These are phyloP conservation scores for Lordiphosa fenestrarum DNA, from an alignment of 2,888 invertebrate genomes.

Conservation along the genomic window DNA sequence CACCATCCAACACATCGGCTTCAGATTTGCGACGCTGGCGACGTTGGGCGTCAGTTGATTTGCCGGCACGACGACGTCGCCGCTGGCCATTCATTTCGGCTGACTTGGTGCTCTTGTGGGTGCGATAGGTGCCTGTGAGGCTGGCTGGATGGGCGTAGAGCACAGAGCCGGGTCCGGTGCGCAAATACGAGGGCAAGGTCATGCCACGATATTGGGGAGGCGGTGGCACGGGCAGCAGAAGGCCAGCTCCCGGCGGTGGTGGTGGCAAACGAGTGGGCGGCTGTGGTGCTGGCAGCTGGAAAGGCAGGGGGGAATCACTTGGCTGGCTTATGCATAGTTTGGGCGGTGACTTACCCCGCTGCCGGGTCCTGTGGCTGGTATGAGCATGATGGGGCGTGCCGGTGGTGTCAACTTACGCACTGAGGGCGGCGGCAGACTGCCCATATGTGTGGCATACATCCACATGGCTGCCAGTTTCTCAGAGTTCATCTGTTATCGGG, in stretches of 20 bases:
- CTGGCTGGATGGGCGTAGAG: conserved; percentile 69
- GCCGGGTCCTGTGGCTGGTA: conserved; percentile 74
- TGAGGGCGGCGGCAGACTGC: conserved; percentile 50
- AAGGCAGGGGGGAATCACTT: neutral
- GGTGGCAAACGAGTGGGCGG: conserved; percentile 60
- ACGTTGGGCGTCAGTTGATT: conserved; percentile 65
- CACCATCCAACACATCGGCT: conserved; percentile 74
- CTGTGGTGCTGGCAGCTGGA: conserved; percentile 52
- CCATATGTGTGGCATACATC: conserved; percentile 76
- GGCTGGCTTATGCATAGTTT: neutral
- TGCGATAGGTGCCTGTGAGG: conserved; percentile 68
- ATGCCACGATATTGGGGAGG: conserved; percentile 64
- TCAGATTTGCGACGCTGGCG: conserved; percentile 79
- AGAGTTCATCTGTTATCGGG: conserved; percentile 52
- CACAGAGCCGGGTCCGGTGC: conserved; percentile 53
- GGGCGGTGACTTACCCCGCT: conserved; percentile 52
- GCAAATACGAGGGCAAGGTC: conserved; percentile 70
- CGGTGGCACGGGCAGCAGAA: conserved; percentile 44
- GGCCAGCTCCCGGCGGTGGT: conserved; percentile 53
- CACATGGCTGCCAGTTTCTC: conserved; percentile 77
- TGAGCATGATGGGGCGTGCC: conserved; percentile 75
- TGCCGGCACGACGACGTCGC: conserved; percentile 62
- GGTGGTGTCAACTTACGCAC: conserved; percentile 51
- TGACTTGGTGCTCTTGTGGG: conserved; percentile 67
- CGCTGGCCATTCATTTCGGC: conserved; percentile 66